These are phyloP conservation scores for Periplaneta americana DNA, from an alignment of 1,140 invertebrate species.

Conservation along the genomic window DNA sequence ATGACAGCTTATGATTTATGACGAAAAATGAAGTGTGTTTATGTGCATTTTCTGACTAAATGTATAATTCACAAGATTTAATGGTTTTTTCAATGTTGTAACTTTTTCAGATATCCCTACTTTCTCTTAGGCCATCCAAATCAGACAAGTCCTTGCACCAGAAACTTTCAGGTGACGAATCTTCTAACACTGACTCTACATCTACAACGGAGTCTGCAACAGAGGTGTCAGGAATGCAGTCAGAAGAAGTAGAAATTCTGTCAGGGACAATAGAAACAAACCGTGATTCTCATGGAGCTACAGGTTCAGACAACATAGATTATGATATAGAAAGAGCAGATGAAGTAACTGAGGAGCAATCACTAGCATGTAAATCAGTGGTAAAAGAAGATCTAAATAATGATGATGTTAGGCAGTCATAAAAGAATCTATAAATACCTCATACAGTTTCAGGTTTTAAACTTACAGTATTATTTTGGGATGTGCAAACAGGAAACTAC, in stretches of 20 bases:
- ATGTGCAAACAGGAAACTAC: background rate
- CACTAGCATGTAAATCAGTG: background rate
- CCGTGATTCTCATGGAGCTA: background rate
- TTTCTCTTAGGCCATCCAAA: constrained; percentile 3
- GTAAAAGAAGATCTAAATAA: background rate
- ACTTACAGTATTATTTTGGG: background rate
- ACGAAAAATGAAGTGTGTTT: no score
- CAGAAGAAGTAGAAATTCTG: background rate
- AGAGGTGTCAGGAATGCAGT: background rate
- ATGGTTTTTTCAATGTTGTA: background rate
- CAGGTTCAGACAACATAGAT: background rate
- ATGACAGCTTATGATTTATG: no score
- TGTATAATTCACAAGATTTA: no score
- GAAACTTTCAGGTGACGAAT: background rate
- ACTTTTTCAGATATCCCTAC: background rate
- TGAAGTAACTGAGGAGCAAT: background rate
- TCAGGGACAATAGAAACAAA: background rate
- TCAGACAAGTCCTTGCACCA: background rate
- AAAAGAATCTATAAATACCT: no score
- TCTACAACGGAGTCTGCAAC: background rate
- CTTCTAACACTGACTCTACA: background rate
- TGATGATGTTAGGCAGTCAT: no score
- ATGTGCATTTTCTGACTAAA: no score
- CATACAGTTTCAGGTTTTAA: background rate
- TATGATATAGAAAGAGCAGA: background rate